phyloP scores from a whole-genome alignment of 1,140 invertebrate genomes.

The Drosophila orosa region DNA sequence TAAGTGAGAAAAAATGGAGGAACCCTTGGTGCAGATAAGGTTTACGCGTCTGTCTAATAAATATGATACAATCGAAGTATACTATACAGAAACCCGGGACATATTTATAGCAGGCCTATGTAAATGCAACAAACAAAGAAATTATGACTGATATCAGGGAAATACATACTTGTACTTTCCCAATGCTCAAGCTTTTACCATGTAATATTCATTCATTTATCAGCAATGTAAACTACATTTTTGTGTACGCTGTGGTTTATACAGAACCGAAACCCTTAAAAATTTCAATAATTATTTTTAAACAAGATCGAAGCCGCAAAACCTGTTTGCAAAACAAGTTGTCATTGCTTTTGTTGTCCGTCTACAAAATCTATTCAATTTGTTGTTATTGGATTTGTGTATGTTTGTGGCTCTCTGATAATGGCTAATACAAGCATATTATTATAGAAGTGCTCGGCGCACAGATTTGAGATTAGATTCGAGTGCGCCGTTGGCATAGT shows the following conservation, averaged over 20 bases:
- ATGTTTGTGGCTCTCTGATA: constrained; percentile 24
- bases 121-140: not conserved
- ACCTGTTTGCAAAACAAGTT: constrained; percentile 43
- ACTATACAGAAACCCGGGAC: not conserved
- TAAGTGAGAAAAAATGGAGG: constrained; percentile 7
- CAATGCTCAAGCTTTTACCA: too few relatives aligned
- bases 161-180: constrained; percentile 9
- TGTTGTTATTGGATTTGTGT: constrained; percentile 19
- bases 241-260: not conserved
- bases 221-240: constrained; percentile 2
- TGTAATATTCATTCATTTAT: not conserved
- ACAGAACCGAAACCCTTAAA: constrained; percentile 22
- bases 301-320: constrained; percentile 29
- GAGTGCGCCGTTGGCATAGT: constrained; percentile 52
- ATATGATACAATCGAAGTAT: constrained; percentile 9
- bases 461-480: constrained; percentile 56
- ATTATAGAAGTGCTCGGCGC: constrained; percentile 21
- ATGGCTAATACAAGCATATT: constrained; percentile 25
- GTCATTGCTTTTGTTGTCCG: constrained; percentile 26
- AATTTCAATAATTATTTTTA: constrained; percentile 22
- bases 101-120: not conserved
- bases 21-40: constrained; percentile 20
- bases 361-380: constrained; percentile 47
- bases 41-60: not conserved
- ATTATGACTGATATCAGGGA: not conserved